phyloP scores from a whole-genome alignment of 2,888 invertebrate species.

The Chaetogeoica ovagalla region DNA sequence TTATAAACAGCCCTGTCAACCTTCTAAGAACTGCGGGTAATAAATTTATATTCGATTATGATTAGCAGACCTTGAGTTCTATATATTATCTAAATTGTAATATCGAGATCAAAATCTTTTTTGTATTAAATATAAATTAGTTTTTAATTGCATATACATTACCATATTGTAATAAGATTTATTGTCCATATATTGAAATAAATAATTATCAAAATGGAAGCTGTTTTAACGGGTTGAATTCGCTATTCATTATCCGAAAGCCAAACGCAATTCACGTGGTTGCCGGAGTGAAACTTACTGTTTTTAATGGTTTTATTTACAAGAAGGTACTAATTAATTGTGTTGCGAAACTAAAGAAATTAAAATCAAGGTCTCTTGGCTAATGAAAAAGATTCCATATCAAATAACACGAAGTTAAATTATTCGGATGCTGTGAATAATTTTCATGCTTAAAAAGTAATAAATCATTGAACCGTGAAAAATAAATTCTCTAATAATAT shows the following conservation, averaged over 20 bases:
- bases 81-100: background rate
- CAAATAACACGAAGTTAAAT: background rate
- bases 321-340: conserved; percentile 11
- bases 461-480: background rate
- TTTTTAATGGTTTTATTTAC: conserved; percentile 35
- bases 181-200: conserved; percentile 1
- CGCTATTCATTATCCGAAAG: conserved; percentile 22
- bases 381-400: background rate
- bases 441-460: background rate
- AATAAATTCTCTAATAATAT: background rate
- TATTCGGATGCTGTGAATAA: background rate
- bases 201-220: background rate
- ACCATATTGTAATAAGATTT: background rate
- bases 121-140: too few relatives aligned
- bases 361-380: background rate
- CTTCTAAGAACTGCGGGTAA: too few relatives aligned
- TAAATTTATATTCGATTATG: background rate
- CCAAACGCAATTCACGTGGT: conserved; percentile 4
- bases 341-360: background rate
- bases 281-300: background rate
- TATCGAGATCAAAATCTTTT: background rate
- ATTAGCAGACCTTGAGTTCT: background rate
- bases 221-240: background rate
- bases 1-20: too few relatives aligned
- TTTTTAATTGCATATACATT: background rate